A percentile compares a stretch with the other conserved stretches of the same genome.
These are phyloP conservation scores for Lasioglossum albipes DNA, from an alignment of 1,140 invertebrate species.

Conservation along the genomic window DNA sequence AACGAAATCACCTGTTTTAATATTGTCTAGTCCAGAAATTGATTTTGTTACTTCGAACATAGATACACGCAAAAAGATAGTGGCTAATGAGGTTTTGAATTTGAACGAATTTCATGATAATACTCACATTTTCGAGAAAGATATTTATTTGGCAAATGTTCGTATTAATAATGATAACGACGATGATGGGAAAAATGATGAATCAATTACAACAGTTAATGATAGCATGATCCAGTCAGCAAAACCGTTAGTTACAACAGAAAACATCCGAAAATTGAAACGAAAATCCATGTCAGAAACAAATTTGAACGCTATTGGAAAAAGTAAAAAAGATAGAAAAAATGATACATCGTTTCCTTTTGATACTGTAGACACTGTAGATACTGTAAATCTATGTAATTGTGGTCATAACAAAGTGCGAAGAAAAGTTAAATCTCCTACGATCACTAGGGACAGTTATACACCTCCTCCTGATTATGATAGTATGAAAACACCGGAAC, in stretches of 20 bases:
- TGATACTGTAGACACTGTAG: background rate
- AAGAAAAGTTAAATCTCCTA: background rate
- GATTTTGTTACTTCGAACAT: constrained; percentile 1
- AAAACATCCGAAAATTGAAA: constrained; percentile 33
- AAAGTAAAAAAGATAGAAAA: background rate
- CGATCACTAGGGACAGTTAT: constrained; percentile 49
- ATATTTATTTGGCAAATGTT: constrained; percentile 47
- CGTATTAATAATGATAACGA: constrained; percentile 26
- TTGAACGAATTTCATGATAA: background rate
- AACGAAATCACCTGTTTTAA: constrained; percentile 23
- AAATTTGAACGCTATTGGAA: constrained; percentile 17
- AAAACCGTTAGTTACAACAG: background rate
- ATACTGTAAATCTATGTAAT: constrained; percentile 5
- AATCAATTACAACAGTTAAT: background rate
- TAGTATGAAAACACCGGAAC: constrained; percentile 73
- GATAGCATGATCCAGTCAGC: background rate
- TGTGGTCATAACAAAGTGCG: constrained; percentile 9
- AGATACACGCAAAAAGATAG: background rate
- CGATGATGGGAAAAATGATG: constrained; percentile 1
- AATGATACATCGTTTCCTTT: background rate
- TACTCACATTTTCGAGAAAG: constrained; percentile 24
- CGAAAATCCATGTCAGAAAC: constrained; percentile 51
- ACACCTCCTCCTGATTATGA: constrained; percentile 76
- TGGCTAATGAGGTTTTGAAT: background rate
- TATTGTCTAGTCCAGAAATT: constrained; percentile 56